Conservation (phyloP, 2,113 vertebrate species). For the Ciconia boyciana region DNA sequence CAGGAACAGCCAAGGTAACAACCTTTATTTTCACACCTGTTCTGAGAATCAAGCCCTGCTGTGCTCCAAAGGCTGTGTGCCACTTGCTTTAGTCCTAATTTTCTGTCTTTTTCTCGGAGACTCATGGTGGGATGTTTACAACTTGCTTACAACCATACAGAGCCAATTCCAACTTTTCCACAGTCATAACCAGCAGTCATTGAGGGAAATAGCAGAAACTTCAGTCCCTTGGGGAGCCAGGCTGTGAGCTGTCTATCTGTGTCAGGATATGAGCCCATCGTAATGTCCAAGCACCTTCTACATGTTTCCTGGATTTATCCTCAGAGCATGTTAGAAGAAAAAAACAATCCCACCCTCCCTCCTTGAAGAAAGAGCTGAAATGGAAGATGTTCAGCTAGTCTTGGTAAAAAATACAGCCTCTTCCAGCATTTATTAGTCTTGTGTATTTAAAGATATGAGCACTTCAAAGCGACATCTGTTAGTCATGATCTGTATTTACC, state of each 20-base stretch:
- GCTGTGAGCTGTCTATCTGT: neutral
- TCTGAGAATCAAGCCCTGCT: neutral
- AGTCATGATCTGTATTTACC: constrained; percentile 26
- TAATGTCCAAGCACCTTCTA: neutral
- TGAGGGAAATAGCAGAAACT: neutral
- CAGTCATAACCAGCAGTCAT: neutral
- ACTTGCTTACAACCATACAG: neutral
- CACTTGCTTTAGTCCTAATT: neutral
- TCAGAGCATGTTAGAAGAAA: neutral
- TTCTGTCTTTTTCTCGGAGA: neutral
- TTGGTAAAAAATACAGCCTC: neutral
- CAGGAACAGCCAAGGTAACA: neutral
- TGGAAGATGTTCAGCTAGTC: neutral
- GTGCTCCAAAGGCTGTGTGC: neutral
- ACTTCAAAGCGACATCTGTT: constrained; percentile 46
- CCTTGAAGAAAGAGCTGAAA: neutral
- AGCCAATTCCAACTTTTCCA: neutral
- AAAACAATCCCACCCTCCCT: neutral
- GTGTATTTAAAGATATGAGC: constrained; percentile 20
- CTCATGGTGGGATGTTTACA: neutral
- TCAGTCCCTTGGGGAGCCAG: neutral
- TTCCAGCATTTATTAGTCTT: constrained; percentile 19
- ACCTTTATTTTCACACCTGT: neutral
- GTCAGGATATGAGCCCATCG: neutral
- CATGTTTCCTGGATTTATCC: neutral